Evolutionary conservation across 35 echinoderm and acorn worm genomes (phyloP).

Genomic region (Ophioderma brevispina): DNA sequence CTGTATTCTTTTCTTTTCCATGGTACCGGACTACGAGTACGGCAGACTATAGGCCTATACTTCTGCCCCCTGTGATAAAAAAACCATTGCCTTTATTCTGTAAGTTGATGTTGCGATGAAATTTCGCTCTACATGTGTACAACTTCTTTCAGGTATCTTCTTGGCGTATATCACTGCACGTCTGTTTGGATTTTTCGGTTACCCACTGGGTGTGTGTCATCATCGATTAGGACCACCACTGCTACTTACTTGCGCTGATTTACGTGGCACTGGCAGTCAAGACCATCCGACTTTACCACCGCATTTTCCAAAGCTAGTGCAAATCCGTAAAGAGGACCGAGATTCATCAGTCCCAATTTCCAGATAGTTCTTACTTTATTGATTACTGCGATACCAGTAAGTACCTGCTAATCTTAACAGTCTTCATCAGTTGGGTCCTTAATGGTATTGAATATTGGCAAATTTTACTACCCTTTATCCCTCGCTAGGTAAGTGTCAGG

Average conservation of each 20-base stretch:
- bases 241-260: constrained; percentile 69
- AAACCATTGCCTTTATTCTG: too few species aligned
- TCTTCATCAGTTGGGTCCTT: too few species aligned
- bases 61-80: too few species aligned
- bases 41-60: too few species aligned
- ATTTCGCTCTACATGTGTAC: too few species aligned
- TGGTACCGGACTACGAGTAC: too few species aligned
- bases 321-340: constrained; percentile 79
- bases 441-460: too few species aligned
- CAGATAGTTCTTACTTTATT: constrained; percentile 68
- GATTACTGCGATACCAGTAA: constrained; percentile 69
- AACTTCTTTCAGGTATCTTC: constrained; percentile 32
- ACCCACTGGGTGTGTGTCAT: constrained; percentile 39
- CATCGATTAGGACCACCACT: constrained; percentile 63
- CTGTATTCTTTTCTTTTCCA: too few species aligned
- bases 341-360: constrained; percentile 82
- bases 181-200: constrained; percentile 40
- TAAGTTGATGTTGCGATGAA: too few species aligned
- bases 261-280: constrained; percentile 82
- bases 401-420: too few species aligned
- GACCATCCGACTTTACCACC: constrained; percentile 85
- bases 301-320: constrained; percentile 69
- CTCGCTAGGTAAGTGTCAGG: too few species aligned
- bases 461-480: too few species aligned
- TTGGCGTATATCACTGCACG: constrained; percentile 68